Evolutionary conservation across 2,888 invertebrate species (phyloP), one percentile per base, ranked within the genome.

Genomic region (Zootermopsis nevadensis): DNA sequence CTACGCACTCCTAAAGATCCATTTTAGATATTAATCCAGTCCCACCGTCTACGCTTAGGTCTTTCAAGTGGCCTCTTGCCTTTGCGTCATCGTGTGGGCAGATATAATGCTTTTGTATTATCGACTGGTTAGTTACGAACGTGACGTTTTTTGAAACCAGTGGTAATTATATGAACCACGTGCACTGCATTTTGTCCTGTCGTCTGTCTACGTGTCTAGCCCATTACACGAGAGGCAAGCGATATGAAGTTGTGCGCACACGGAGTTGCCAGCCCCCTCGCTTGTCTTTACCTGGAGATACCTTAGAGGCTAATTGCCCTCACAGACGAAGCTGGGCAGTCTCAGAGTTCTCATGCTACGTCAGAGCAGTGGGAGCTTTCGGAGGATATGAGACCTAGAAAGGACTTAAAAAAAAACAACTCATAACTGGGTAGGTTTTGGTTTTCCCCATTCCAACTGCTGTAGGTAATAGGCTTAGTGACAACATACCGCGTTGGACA

Each of bases 261-360:
- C 6, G 60, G 60, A 60, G 27, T 60, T 27, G n/a, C 4, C 19
- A 48, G 19, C 48, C 19, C 48, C 19, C 3, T 0, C 60, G n/a
- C 60, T 60, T 60, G 27, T 60, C 60, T 60, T 60, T 60, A 60
- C 60, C 60, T 60, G 60, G 12, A 27, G 60, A 60, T 60, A 27
- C 60, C 60, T 60, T 27, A n/a, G 60, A n/a, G 60, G 60, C 60
- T 60, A 60, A 60, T 60, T 60, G 60, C 27, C 60, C 27, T n/a
- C 60, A 60, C 27, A 60, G 60, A 60, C 60, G n/a, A 4, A 60
- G 7, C n/a, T 27, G 27, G n/a, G n/a, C 27, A 27, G 60, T 4
- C 60, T 8, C 60, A n/a, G 60, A 6, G n/a, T 60, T 60, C 60
- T n/a, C 60, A 60, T 24, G 60, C 60, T 60, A 12, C 60, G 2